Conservation (phyloP, 2,888 invertebrate species). For the Rhyacophila evoluta region DNA sequence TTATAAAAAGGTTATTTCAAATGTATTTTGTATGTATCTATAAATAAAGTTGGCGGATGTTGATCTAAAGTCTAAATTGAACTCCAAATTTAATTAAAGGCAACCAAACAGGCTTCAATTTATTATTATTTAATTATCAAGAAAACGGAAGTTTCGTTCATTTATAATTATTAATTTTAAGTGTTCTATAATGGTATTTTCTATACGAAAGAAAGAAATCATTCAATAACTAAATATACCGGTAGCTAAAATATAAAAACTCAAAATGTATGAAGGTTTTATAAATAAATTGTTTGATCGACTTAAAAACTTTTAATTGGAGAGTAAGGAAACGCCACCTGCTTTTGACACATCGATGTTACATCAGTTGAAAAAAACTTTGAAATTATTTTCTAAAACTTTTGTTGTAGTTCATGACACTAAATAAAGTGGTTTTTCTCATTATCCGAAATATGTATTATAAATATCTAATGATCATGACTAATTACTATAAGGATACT, state of each 20-base stretch:
- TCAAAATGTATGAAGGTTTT: background rate
- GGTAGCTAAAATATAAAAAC: background rate
- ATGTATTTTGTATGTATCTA: background rate
- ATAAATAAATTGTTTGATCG: background rate
- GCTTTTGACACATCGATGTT: slow-evolving; percentile 3
- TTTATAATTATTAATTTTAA: background rate
- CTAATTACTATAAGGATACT: too few species aligned
- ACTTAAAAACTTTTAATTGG: slow-evolving; percentile 19
- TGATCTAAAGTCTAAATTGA: background rate
- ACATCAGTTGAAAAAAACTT: background rate
- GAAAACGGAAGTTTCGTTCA: background rate
- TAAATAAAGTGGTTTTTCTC: too few species aligned
- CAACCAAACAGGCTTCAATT: background rate
- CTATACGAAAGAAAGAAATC: background rate
- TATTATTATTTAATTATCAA: background rate
- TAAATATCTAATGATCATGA: too few species aligned
- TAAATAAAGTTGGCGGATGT: background rate
- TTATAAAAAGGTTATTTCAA: background rate
- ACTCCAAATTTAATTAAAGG: background rate
- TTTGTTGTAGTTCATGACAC: too few species aligned
- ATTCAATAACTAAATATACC: background rate
- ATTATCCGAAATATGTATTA: too few species aligned
- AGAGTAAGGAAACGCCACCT: background rate
- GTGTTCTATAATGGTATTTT: background rate
- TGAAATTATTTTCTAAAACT: background rate